A percentile compares a stretch with the other conserved stretches of the same genome.
phyloP scores from a whole-genome alignment of 1,140 invertebrate genomes.

The Metaphire vulgaris region DNA sequence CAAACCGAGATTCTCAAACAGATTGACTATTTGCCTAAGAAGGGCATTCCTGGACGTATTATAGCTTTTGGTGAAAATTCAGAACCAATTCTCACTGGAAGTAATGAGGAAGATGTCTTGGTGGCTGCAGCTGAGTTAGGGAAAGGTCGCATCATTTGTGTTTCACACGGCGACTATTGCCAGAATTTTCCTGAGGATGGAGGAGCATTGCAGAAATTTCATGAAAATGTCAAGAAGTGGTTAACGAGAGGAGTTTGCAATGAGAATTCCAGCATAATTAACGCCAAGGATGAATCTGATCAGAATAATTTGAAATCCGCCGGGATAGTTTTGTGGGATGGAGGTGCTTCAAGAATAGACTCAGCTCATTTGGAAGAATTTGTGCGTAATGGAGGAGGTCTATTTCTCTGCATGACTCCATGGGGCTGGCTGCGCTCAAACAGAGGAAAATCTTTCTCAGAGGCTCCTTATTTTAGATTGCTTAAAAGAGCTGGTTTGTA shows the following conservation, averaged over 20 bases:
- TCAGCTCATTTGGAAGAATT: not conserved
- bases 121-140: conserved; percentile 4
- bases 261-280: not conserved
- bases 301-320: not conserved
- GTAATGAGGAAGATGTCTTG: conserved; percentile 5
- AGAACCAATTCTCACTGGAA: conserved; percentile 2
- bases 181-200: conserved; percentile 21
- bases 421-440: conserved; percentile 26
- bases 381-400: conserved; percentile 15
- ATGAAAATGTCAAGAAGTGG: conserved; percentile 10
- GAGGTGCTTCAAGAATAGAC: not conserved
- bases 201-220: not conserved
- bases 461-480: conserved; percentile 11
- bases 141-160: conserved; percentile 13
- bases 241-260: not conserved
- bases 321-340: not conserved
- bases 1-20: conserved; percentile 13
- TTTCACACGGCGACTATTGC: not conserved
- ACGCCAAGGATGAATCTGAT: not conserved
- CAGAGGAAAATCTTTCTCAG: not conserved
- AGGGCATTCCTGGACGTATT: conserved; percentile 20
- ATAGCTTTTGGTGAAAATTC: conserved; percentile 29
- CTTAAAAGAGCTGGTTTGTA: conserved; percentile 3
- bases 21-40: conserved; percentile 2
- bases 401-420: conserved; percentile 14